Percentiles rank a stretch among this genome's conserved stretches.
phyloP scores from a whole-genome alignment of 2,113 vertebrate genomes.

The Neogale vison region DNA sequence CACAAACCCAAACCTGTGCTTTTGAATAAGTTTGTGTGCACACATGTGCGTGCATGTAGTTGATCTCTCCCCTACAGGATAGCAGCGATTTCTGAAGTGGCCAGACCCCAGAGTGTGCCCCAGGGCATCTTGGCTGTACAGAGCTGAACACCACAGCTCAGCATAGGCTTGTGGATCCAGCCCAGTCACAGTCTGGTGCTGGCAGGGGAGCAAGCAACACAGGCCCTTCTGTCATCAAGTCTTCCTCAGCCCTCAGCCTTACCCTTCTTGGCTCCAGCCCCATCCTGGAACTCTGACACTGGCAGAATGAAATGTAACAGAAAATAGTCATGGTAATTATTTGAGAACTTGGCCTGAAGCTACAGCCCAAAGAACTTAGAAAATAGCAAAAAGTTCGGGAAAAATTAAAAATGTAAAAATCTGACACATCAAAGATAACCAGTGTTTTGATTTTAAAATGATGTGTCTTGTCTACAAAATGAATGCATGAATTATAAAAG shows the following conservation, averaged over 20 bases:
- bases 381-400: conserved; percentile 5
- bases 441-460: conserved; percentile 45
- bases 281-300: not conserved
- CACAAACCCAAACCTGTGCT: not conserved
- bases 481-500: conserved; percentile 44
- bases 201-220: not conserved
- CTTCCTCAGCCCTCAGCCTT: not conserved
- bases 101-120: not conserved
- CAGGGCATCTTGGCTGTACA: not conserved
- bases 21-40: not conserved
- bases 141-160: not conserved
- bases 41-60: not conserved
- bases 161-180: not conserved
- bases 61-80: not conserved
- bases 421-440: conserved; percentile 34
- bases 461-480: conserved; percentile 46
- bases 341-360: conserved; percentile 32
- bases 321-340: conserved; percentile 7
- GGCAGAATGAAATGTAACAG: conserved; percentile 1
- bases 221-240: conserved; percentile 34
- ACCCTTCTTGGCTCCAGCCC: not conserved
- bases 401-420: conserved; percentile 43
- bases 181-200: not conserved
- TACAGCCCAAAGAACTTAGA: not conserved
- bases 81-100: not conserved